Evolutionary conservation across 2,888 invertebrate species (phyloP).

Genomic region (Linnaemya vulpina): DNA sequence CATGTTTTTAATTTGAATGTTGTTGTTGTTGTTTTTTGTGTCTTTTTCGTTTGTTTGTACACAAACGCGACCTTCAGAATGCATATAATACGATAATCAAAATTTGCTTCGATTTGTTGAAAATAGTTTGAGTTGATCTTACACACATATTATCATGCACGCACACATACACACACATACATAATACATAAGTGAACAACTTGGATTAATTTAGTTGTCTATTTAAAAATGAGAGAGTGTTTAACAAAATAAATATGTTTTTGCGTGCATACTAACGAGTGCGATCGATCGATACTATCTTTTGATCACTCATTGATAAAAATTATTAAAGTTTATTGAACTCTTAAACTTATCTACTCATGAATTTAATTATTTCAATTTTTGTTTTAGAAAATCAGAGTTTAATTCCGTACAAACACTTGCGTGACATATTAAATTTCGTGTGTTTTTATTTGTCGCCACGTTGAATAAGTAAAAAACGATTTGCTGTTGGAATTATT

Average conservation of each 20-base stretch:
- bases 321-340: slow-evolving; percentile 34
- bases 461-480: no score
- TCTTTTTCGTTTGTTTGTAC: background rate
- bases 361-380: background rate
- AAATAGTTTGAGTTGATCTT: background rate
- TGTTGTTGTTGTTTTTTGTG: background rate
- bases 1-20: background rate
- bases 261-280: background rate
- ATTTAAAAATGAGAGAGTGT: background rate
- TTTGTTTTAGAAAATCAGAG: no score
- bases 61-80: slow-evolving; percentile 30
- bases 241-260: background rate
- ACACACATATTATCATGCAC: no score
- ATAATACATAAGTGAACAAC: background rate
- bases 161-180: background rate
- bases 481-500: no score
- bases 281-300: background rate
- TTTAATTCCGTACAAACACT: no score
- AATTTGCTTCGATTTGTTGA: slow-evolving; percentile 46
- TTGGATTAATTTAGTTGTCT: no score
- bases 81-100: slow-evolving; percentile 30
- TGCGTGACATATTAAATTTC: no score
- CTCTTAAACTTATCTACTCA: background rate
- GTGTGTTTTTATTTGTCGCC: no score
- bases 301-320: slow-evolving; percentile 17